Evolutionary conservation across 1,140 invertebrate species (phyloP).

Genomic region (Meloidogyne hapla): DNA sequence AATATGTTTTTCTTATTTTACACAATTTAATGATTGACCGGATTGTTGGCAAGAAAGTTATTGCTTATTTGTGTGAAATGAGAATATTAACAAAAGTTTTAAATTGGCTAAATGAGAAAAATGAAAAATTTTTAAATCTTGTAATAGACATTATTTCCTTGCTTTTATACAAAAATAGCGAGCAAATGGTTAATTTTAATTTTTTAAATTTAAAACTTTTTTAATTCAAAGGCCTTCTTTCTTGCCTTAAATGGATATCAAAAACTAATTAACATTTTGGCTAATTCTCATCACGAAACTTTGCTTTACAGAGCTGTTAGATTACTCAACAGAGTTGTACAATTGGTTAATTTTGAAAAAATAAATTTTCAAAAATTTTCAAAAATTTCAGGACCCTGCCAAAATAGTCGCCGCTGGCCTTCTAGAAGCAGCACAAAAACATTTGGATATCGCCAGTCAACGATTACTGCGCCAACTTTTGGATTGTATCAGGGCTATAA

Average conservation of each 20-base stretch:
- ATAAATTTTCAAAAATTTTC: constrained; percentile 3
- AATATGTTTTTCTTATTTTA: constrained; percentile 46
- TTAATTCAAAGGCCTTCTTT: constrained; percentile 43
- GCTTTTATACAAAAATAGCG: constrained; percentile 33
- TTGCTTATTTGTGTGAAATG: constrained; percentile 39
- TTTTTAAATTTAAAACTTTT: constrained; percentile 28
- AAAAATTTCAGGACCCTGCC: constrained; percentile 40
- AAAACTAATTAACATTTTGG: constrained; percentile 33
- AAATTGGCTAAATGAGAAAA: constrained; percentile 39
- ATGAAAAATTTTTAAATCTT: constrained; percentile 43
- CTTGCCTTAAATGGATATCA: constrained; percentile 40
- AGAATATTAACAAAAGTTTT: constrained; percentile 33
- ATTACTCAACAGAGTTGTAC: constrained; percentile 40
- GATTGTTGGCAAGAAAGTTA: constrained; percentile 25
- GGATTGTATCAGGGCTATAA: constrained; percentile 34
- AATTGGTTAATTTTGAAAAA: constrained; percentile 27
- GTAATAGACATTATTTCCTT: constrained; percentile 42
- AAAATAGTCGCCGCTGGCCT: constrained; percentile 39
- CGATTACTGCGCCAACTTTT: constrained; percentile 40
- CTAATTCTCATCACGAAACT: constrained; percentile 39
- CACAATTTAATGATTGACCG: constrained; percentile 47
- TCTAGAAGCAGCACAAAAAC: constrained; percentile 46
- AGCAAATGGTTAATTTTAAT: constrained; percentile 43
- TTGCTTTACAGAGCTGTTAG: constrained; percentile 30
- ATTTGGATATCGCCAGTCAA: constrained; percentile 46